Evolutionary conservation across 2,888 invertebrate genomes (phyloP).

Genomic region (Lingula anatina): DNA sequence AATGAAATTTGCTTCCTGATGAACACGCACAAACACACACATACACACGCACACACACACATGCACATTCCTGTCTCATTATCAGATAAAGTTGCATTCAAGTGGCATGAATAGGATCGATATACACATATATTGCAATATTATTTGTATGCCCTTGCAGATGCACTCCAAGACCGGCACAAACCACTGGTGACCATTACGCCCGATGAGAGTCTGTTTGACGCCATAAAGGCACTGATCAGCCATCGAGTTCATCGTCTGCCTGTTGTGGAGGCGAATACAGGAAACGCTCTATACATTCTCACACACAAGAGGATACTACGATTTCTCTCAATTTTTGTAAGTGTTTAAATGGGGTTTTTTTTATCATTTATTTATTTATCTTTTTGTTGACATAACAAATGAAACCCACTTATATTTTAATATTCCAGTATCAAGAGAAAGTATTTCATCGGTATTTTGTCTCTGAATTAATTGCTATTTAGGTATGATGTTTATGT

Average conservation of each 20-base stretch:
- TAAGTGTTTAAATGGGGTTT: conserved; percentile 67
- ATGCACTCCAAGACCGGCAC: conserved; percentile 78
- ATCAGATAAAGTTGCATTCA: too few species aligned
- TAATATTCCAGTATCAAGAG: too few species aligned
- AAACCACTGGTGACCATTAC: conserved; percentile 84
- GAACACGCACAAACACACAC: too few species aligned
- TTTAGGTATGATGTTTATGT: too few species aligned
- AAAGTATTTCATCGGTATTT: too few species aligned
- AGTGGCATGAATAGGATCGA: too few species aligned
- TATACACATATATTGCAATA: not conserved
- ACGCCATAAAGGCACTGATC: conserved; percentile 88
- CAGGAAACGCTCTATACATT: conserved; percentile 96
- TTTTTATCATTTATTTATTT: not conserved
- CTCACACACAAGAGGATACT: conserved; percentile 97
- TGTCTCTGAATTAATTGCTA: too few species aligned
- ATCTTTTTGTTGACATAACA: too few species aligned
- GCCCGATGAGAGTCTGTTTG: conserved; percentile 74
- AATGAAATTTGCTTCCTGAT: too few species aligned
- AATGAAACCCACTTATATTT: not conserved
- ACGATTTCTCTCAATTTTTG: conserved; percentile 95
- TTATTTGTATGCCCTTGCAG: conserved; percentile 54
- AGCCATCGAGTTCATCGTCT: conserved; percentile 93
- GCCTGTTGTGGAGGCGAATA: conserved; percentile 91
- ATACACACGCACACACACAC: too few species aligned
- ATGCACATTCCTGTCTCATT: too few species aligned